Evolutionary conservation across 1,140 invertebrate species (phyloP).

Genomic region (Doryteuthis pealeii): DNA sequence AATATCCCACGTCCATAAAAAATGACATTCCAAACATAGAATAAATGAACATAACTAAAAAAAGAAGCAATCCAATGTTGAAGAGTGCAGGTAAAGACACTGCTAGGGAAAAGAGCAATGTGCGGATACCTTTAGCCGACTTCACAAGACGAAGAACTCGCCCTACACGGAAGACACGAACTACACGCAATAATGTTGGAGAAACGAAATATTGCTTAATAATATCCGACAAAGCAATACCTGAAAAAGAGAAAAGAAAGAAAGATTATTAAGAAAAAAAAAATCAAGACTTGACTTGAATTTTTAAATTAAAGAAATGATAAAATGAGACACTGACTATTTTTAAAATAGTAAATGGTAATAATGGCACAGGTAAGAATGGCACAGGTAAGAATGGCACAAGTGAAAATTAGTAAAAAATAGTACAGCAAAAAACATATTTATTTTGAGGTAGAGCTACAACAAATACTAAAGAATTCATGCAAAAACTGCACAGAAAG

Average conservation of each 20-base stretch:
- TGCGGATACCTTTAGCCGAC: slow-evolving; percentile 92
- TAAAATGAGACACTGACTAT: too few relatives aligned
- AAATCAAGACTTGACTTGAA: not conserved
- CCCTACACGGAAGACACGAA: slow-evolving; percentile 96
- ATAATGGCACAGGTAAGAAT: too few relatives aligned
- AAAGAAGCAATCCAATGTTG: slow-evolving; percentile 97
- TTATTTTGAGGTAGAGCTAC: too few relatives aligned
- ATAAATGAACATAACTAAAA: slow-evolving; percentile 99
- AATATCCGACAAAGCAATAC: slow-evolving; percentile 91
- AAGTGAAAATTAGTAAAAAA: too few relatives aligned
- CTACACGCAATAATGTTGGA: slow-evolving; percentile 93
- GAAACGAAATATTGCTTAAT: slow-evolving; percentile 98
- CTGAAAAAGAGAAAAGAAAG: slow-evolving; percentile 65
- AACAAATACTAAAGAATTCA: too few relatives aligned
- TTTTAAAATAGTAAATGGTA: too few relatives aligned
- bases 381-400: too few relatives aligned
- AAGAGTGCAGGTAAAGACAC: slow-evolving; percentile 97
- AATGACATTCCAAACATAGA: slow-evolving; percentile 99
- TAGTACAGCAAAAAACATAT: too few relatives aligned
- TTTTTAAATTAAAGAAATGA: not conserved
- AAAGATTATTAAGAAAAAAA: not conserved
- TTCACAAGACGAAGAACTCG: slow-evolving; percentile 95
- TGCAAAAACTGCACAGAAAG: too few relatives aligned
- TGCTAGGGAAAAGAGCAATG: slow-evolving; percentile 92
- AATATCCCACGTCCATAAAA: slow-evolving; percentile 96